These are phyloP conservation scores for Propithecus coquereli DNA, from an alignment of 2,113 vertebrate genomes.

Conservation along the genomic window DNA sequence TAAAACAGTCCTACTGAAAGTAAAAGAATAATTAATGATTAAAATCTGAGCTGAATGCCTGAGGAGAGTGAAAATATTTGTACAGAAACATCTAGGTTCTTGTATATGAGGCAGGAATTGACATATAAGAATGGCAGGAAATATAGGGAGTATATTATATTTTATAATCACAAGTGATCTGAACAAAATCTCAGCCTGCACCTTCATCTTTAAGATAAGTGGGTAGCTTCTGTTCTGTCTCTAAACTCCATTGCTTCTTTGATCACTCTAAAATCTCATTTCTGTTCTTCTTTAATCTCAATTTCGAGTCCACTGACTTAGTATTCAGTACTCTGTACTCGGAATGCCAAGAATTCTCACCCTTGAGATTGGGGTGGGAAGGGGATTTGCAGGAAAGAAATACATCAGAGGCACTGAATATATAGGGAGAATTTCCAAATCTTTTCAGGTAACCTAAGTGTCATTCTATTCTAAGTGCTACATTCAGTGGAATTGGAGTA, in stretches of 20 bases:
- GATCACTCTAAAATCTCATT: background rate
- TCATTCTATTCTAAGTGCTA: background rate
- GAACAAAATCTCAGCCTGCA: background rate
- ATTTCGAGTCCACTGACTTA: background rate
- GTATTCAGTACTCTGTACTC: background rate
- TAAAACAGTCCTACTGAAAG: background rate
- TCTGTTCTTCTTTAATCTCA: background rate
- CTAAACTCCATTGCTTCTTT: background rate
- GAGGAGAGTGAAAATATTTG: background rate
- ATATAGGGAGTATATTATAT: rapidly evolving
- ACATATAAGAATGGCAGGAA: background rate
- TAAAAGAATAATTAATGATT: background rate
- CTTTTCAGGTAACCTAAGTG: background rate
- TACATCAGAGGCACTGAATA: background rate
- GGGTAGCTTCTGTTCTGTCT: background rate
- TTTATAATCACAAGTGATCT: background rate
- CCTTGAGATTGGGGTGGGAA: background rate
- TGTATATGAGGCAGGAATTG: background rate
- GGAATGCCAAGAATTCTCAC: background rate
- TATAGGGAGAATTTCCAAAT: background rate
- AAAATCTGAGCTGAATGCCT: background rate
- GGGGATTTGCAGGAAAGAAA: background rate
- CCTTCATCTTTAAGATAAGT: background rate
- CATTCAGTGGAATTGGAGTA: background rate
- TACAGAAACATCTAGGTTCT: background rate